Conservation (phyloP, 1,140 invertebrate genomes). For the Ceratoteleas bidentatus region DNA sequence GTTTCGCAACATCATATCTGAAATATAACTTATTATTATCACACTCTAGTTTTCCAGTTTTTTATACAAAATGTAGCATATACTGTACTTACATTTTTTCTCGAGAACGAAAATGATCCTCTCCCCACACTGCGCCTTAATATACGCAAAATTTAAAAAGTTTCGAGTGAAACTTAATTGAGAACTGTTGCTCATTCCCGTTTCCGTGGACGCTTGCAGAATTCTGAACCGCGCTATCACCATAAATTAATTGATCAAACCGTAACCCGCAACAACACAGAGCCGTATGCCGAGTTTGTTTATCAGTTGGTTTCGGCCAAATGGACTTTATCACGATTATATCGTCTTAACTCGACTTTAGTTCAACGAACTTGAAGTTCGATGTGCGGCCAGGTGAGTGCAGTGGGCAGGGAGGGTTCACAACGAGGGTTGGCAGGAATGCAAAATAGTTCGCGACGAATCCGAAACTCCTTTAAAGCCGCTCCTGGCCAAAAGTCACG, state of each 20-base stretch:
- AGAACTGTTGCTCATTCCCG: background rate
- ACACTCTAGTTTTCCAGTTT: no score
- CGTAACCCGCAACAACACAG: slow-evolving; percentile 15
- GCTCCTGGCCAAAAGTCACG: slow-evolving; percentile 52
- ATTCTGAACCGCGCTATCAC: slow-evolving; percentile 4
- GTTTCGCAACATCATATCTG: no score
- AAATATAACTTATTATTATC: no score
- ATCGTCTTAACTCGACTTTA: slow-evolving; percentile 34
- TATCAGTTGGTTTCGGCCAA: slow-evolving; percentile 38
- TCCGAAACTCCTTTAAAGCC: slow-evolving; percentile 43
- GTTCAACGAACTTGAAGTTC: slow-evolving; percentile 41
- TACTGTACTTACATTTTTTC: no score
- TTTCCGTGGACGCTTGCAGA: background rate
- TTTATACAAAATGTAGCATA: no score
- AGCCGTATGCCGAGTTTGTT: slow-evolving; percentile 30
- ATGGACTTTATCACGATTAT: slow-evolving; percentile 49
- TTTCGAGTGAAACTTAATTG: no score
- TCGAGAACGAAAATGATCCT: no score
- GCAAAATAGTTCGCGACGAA: slow-evolving; percentile 56
- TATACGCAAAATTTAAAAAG: no score
- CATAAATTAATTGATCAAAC: slow-evolving; percentile 36
- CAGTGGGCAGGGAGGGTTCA: no score
- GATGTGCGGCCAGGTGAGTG: background rate
- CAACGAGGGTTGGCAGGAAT: slow-evolving; percentile 42
- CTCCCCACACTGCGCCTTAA: no score